phyloP scores from a whole-genome alignment of 2,888 invertebrate species.

The Ochlodes sylvanus region DNA sequence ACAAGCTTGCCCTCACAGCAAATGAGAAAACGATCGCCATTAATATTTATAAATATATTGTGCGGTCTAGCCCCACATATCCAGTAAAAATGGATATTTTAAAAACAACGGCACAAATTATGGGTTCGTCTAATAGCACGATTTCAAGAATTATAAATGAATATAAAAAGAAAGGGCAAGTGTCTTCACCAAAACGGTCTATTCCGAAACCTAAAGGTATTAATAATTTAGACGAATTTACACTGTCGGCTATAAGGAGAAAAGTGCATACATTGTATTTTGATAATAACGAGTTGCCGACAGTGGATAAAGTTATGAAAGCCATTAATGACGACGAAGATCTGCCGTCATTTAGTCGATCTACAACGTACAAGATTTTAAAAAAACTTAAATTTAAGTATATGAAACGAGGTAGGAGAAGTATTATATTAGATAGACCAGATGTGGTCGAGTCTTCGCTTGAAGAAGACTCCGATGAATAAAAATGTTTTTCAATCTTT shows the following conservation, averaged over 20 bases:
- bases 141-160: not conserved
- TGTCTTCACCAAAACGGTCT: not conserved
- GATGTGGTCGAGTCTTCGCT: too few relatives aligned
- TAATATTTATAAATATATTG: too few relatives aligned
- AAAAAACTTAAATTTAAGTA: not conserved
- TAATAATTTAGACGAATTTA: not conserved
- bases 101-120: not conserved
- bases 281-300: not conserved
- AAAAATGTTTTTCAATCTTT: too few relatives aligned
- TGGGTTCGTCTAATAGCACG: not conserved
- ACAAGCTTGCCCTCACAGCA: too few relatives aligned
- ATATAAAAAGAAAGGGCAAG: not conserved
- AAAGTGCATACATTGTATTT: not conserved
- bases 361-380: not conserved
- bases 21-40: too few relatives aligned
- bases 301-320: not conserved
- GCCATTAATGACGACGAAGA: not conserved
- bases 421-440: not conserved
- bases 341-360: not conserved
- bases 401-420: not conserved
- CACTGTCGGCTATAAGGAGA: not conserved
- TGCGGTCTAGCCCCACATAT: not conserved
- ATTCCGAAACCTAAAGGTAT: not conserved
- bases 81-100: not conserved
- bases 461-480: too few relatives aligned